Percentiles rank a stretch among this genome's conserved stretches.
Evolutionary conservation across 1,140 invertebrate species (phyloP).

Genomic region (Nomia melanderi): DNA sequence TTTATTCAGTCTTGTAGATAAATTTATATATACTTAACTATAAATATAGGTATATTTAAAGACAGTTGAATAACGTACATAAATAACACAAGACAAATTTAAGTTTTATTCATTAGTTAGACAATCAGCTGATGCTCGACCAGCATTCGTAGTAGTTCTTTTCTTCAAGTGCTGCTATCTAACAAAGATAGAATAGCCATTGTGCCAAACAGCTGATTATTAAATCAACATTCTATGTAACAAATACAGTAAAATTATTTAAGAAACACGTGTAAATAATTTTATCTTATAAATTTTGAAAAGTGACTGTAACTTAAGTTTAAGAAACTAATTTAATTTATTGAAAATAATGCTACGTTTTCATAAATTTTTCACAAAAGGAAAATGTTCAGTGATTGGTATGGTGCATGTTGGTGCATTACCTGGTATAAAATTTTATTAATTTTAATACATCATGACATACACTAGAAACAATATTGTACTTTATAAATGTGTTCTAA

Average conservation of each 20-base stretch:
- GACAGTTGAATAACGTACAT: neutral
- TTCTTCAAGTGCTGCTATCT: neutral
- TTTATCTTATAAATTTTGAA: too few species aligned
- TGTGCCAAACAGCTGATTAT: neutral
- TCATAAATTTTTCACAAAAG: slow-evolving; percentile 72
- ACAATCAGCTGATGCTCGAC: neutral
- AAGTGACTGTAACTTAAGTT: neutral
- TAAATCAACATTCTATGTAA: neutral
- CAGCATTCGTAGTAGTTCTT: fast-evolving
- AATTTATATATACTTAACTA: neutral
- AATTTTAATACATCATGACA: slow-evolving; percentile 1
- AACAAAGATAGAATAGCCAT: neutral
- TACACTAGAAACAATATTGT: neutral
- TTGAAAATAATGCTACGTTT: slow-evolving; percentile 73
- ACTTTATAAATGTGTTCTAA: too few species aligned
- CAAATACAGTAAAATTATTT: neutral
- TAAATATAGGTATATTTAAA: too few species aligned
- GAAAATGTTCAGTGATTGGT: slow-evolving; percentile 84
- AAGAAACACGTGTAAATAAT: neutral
- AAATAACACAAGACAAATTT: neutral
- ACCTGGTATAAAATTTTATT: slow-evolving; percentile 82
- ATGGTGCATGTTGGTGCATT: slow-evolving; percentile 89
- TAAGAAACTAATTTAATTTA: neutral
- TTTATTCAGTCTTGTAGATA: neutral
- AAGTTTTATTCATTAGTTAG: neutral